Base-by-base conservation (phyloP, 2,797 vertebrate genomes). In the Cephalopachus bancanus region DNA sequence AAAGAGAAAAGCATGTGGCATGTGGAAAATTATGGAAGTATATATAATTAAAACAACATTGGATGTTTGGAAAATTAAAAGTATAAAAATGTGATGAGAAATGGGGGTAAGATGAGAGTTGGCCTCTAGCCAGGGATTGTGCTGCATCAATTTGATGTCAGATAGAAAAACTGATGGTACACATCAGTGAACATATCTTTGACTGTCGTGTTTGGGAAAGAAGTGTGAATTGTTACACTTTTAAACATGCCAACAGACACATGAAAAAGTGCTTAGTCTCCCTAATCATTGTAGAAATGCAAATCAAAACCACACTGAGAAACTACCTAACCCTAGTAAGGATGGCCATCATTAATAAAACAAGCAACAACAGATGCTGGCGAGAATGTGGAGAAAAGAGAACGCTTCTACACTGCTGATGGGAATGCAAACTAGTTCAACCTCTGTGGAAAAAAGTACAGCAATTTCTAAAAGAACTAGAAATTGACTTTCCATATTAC, bases 1-100 rank as follows among this genome's bases (percentile, higher is more conserved):
- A 96, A 83, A 89, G 28, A 67, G 62, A 80, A 96, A 60, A 93
- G 8, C 49, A 51, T 26, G 28, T 19, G 37, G 37, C 14, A 33
- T 75, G 57, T 69, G 44, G 22, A 89, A 83, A 78, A 88, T 91
- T 89, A 79, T 79, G 37, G 79, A 93, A 83, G 59, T 37, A n/a
- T 86, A 7, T 11, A 79, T 92, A 79, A 84, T 93, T 93, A 92
- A 93, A 83, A 89, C 64, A 92, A 67, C 57, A 37, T n/a, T 30
- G 37, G 24, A 78, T 4, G 7, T 83, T 51, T 81, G 33, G 30
- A 79, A 92, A 84, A 62, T 69, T 67, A 49, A 49, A 93, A 89
- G 33, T 30, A 51, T 55, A 67, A 74, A 86, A 49, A 80, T 59
- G 17, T 64, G 90, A 78, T 28, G 44, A 17, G 20, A 93, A 60